Evolutionary conservation across 2,797 vertebrate species (phyloP).

Genomic region (Dicrostonyx torquatus): DNA sequence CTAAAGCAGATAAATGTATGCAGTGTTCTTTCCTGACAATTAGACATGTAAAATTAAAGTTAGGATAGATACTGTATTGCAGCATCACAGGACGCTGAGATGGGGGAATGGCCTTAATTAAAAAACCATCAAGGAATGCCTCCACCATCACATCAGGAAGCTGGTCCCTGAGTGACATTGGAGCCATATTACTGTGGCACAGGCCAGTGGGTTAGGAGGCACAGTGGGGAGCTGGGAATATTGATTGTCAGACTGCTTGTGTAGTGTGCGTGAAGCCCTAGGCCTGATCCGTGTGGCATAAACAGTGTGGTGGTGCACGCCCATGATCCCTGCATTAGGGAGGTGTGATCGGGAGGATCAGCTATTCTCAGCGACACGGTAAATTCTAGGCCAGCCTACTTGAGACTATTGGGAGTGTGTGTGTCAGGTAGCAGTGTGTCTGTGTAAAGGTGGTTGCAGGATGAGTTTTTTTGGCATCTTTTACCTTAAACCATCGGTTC

Average conservation of each 20-base stretch:
- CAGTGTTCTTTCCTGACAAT: conserved; percentile 38
- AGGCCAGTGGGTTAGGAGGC: neutral
- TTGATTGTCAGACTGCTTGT: neutral
- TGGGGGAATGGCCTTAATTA: neutral
- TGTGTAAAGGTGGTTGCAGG: neutral
- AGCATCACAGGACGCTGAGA: neutral
- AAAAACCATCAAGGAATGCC: neutral
- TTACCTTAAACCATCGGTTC: neutral
- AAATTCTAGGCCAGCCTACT: neutral
- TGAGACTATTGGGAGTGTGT: neutral
- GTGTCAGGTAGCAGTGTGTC: neutral
- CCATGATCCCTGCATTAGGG: neutral
- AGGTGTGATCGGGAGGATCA: neutral
- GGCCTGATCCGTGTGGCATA: neutral
- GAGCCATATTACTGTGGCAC: neutral
- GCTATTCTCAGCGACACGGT: neutral
- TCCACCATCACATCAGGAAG: neutral
- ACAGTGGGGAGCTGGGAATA: neutral
- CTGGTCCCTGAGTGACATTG: neutral
- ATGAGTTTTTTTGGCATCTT: neutral
- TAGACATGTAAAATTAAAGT: neutral
- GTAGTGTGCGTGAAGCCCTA: neutral
- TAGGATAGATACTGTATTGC: neutral
- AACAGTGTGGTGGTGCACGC: neutral
- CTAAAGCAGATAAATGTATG: conserved; percentile 26